These are phyloP conservation scores for Phallusia fumigata DNA, from an alignment of 23 tunicate species.

Conservation along the genomic window DNA sequence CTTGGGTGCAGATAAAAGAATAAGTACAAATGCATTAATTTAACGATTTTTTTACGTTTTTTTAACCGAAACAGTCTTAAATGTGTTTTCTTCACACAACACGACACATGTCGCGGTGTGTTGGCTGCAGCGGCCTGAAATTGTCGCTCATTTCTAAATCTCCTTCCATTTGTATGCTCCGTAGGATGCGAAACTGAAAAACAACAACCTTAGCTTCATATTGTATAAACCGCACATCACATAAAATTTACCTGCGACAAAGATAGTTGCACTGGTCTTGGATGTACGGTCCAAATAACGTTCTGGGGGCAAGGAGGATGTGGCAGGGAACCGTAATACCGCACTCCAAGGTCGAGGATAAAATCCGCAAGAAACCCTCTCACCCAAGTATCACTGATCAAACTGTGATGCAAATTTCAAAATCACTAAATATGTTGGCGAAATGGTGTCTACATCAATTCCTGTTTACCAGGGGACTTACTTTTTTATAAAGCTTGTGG, in stretches of 20 bases:
- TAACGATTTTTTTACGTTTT: too few species aligned
- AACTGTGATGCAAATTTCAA: not conserved
- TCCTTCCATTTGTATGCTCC: not conserved
- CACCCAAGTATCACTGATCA: not conserved
- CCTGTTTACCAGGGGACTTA: not conserved
- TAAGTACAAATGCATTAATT: too few species aligned
- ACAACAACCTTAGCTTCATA: not conserved
- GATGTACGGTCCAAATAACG: slow-evolving; percentile 6
- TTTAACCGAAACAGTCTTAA: too few species aligned
- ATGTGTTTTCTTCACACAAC: too few species aligned
- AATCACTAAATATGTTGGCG: too few species aligned
- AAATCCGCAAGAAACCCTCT: not conserved
- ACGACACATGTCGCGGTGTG: not conserved
- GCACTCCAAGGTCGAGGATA: not conserved
- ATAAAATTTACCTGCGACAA: not conserved
- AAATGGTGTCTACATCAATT: not conserved
- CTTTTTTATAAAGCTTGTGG: not conserved
- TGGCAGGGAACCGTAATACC: not conserved
- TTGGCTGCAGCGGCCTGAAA: not conserved
- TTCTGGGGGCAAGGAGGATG: not conserved
- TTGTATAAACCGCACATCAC: too few species aligned
- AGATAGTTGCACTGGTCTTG: not conserved
- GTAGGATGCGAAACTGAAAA: not conserved
- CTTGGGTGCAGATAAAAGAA: too few species aligned
- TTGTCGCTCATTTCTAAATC: not conserved